Evolutionary conservation across 2,888 invertebrate species (phyloP).

Genomic region (Lucinisca nassula): DNA sequence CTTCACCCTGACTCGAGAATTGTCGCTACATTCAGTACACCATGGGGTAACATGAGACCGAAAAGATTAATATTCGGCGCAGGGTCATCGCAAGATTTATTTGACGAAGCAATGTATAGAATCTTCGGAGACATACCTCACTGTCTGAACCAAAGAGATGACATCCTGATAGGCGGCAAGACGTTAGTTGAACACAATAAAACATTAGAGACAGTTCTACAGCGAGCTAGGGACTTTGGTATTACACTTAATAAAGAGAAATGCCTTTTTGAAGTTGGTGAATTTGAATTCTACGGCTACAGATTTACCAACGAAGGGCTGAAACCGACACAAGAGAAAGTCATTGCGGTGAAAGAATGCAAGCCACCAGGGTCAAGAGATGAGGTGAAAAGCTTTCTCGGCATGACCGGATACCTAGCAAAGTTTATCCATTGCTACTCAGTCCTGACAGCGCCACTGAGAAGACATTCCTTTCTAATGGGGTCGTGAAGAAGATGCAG

Average conservation of each 20-base stretch:
- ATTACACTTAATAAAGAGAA: not conserved
- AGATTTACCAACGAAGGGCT: not conserved
- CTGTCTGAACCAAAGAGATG: not conserved
- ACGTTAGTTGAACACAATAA: slow-evolving; percentile 4
- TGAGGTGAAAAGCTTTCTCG: slow-evolving; percentile 25
- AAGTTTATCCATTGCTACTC: slow-evolving; percentile 24
- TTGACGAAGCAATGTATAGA: no score
- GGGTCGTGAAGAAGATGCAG: slow-evolving; percentile 8
- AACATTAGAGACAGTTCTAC: not conserved
- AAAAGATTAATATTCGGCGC: no score
- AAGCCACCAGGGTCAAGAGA: slow-evolving; percentile 24
- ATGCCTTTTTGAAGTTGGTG: slow-evolving; percentile 8
- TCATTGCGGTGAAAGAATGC: slow-evolving; percentile 19
- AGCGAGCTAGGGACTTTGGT: not conserved
- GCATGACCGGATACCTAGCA: slow-evolving; percentile 27
- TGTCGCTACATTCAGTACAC: no score
- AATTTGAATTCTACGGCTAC: slow-evolving; percentile 25
- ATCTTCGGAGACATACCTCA: not conserved
- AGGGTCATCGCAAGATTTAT: slow-evolving; percentile 1
- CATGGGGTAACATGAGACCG: no score
- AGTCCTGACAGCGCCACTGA: not conserved
- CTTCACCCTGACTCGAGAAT: not conserved
- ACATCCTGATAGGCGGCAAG: not conserved
- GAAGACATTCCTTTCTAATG: slow-evolving; percentile 11
- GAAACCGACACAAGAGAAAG: slow-evolving; percentile 14